Evolutionary conservation across 2,113 vertebrate species (phyloP).

Genomic region (Myrmecobius fasciatus): DNA sequence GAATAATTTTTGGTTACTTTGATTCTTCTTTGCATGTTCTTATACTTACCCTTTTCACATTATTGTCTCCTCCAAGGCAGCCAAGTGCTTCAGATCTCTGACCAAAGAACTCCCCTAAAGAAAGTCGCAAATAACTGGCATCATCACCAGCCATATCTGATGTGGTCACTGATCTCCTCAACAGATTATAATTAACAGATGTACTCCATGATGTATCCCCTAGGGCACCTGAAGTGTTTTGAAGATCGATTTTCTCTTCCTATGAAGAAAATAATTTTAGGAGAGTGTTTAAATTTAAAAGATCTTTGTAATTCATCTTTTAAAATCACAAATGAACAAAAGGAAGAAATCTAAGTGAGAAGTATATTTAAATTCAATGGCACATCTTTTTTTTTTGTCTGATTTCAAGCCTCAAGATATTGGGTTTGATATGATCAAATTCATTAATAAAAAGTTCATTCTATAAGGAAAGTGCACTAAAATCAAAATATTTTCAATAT

Average conservation of each 20-base stretch:
- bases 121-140: slow-evolving; percentile 92
- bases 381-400: not conserved
- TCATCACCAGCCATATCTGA: slow-evolving; percentile 85
- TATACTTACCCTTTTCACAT: slow-evolving; percentile 91
- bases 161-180: slow-evolving; percentile 85
- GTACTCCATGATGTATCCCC: slow-evolving; percentile 91
- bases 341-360: not conserved
- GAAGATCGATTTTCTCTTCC: slow-evolving; percentile 88
- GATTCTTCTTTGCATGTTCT: not conserved
- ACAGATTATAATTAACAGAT: slow-evolving; percentile 81
- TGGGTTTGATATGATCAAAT: not conserved
- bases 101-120: slow-evolving; percentile 94
- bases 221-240: slow-evolving; percentile 75
- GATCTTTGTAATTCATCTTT: not conserved
- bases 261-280: slow-evolving; percentile 77
- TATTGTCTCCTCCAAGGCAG: slow-evolving; percentile 88
- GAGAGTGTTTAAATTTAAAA: slow-evolving; percentile 50
- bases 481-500: slow-evolving; percentile 27
- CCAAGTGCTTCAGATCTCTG: slow-evolving; percentile 96
- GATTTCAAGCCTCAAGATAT: not conserved
- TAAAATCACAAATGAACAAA: not conserved
- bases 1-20: not conserved
- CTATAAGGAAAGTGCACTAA: not conserved
- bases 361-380: not conserved
- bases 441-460: slow-evolving; percentile 18